Evolutionary conservation across 2,797 vertebrate species (phyloP), one percentile per base, ranked within the genome.

Genomic region (Argyrosomus regius): DNA sequence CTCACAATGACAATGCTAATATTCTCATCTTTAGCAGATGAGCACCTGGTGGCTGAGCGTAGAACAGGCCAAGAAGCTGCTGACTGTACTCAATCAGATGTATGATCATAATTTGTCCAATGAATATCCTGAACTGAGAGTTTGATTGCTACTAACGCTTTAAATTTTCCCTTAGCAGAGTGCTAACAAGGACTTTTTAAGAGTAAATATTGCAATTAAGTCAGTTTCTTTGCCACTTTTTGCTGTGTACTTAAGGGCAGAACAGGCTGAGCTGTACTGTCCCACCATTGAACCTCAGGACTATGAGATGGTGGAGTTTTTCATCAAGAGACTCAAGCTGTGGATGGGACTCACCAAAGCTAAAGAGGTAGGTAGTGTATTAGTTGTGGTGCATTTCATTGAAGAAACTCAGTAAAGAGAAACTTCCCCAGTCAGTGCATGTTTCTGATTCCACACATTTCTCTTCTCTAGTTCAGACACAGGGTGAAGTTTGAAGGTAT

Each of bases 281-380:
- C 93, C 93, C 13, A 76, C 88, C 28, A 81, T 92, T 46, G 95
- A 95, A 71, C 94, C 92, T 3, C 96, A 96, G 78, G 96, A 96
- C 80, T 95, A 96, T 26, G 95, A 96, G 86, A 96, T 96, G 96
- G 93, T 96, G 41, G 95, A 96, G 82, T 96, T 96, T 87, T 94
- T 96, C 64, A 95, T 96, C 59, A 97, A 96, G 82, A 94, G 95
- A 50, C 93, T 97, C 45, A 96, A 95, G 63, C 88, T 96, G 39
- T 96, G 95, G 96, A 93, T 96, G 84, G 96, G 96, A 48, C 92
- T 97, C 26, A 95, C 91, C 81, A 97, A 96, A 83, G 78, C 93
- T 26, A 96, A 96, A 87, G 93, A 96, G 94, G 96, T 96, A 91
- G 26, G 22, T 6, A 9, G 9, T 1, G 3, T n/a, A 3, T 31